Evolutionary conservation across 2,888 invertebrate species (phyloP).

Genomic region (Athrips mouffetella): DNA sequence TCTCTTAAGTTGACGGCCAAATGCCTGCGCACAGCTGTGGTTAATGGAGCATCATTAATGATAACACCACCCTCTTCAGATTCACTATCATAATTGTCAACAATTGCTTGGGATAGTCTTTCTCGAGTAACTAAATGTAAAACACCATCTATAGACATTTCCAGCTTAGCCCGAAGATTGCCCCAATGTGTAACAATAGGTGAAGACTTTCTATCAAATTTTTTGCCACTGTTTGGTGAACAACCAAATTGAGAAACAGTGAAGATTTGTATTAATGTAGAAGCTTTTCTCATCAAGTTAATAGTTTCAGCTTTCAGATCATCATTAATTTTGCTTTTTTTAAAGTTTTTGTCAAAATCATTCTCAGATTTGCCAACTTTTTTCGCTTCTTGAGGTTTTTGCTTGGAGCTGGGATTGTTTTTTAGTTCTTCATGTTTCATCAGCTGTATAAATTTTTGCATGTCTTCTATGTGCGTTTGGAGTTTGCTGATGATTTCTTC

Average conservation of each 20-base stretch:
- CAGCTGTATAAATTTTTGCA: constrained; percentile 97
- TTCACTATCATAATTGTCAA: constrained; percentile 80
- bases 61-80: constrained; percentile 76
- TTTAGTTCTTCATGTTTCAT: constrained; percentile 88
- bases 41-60: constrained; percentile 86
- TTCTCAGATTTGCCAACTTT: constrained; percentile 49
- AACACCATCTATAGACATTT: constrained; percentile 89
- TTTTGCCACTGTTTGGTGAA: constrained; percentile 83
- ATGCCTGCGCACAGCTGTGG: constrained; percentile 93
- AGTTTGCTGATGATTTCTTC: constrained; percentile 96
- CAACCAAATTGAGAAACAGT: constrained; percentile 95
- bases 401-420: constrained; percentile 34
- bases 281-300: constrained; percentile 90
- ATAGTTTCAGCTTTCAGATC: constrained; percentile 79
- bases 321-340: constrained; percentile 58
- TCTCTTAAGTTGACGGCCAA: constrained; percentile 94
- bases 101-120: constrained; percentile 57
- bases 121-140: constrained; percentile 78
- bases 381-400: constrained; percentile 39
- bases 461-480: constrained; percentile 97
- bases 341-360: constrained; percentile 58
- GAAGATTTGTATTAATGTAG: constrained; percentile 94
- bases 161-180: constrained; percentile 94
- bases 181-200: constrained; percentile 96
- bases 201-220: constrained; percentile 90